Evolutionary conservation across 2,113 vertebrate species (phyloP).

Genomic region (Ariopsis seemanni): DNA sequence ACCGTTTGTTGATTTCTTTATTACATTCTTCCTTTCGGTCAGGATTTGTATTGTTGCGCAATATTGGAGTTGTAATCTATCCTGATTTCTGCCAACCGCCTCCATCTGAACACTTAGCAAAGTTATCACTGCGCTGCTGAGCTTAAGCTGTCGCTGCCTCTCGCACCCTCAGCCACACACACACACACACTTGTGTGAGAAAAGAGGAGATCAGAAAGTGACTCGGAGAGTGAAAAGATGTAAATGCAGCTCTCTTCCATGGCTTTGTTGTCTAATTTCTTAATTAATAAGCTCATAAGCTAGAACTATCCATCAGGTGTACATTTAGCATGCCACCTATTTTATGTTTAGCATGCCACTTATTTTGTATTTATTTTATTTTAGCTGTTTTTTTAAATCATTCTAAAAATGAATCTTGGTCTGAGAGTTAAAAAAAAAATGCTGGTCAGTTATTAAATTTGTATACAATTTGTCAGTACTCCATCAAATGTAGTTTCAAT

Average conservation of each 20-base stretch:
- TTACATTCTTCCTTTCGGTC: constrained; percentile 52
- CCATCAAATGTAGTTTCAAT: background rate
- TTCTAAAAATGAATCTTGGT: background rate
- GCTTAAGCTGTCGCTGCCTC: constrained; percentile 59
- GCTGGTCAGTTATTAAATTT: background rate
- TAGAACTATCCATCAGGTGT: background rate
- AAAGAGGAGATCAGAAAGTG: background rate
- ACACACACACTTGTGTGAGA: background rate
- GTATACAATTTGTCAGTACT: background rate
- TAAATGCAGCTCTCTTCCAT: background rate
- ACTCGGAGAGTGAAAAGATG: background rate
- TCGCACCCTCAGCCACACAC: background rate
- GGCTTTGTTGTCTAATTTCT: background rate
- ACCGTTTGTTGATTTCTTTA: background rate
- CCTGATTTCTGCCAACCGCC: constrained; percentile 51
- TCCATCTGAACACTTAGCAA: constrained; percentile 69
- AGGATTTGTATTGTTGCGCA: constrained; percentile 43
- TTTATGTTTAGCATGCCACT: too few species aligned
- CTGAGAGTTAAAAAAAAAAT: background rate
- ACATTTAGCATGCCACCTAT: background rate
- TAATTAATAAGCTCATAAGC: background rate
- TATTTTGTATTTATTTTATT: too few species aligned
- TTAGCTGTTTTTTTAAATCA: too few species aligned
- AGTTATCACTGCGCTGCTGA: constrained; percentile 71
- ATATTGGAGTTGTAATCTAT: background rate